phyloP scores from a whole-genome alignment of 2,888 invertebrate genomes.

The Congeria kusceri region DNA sequence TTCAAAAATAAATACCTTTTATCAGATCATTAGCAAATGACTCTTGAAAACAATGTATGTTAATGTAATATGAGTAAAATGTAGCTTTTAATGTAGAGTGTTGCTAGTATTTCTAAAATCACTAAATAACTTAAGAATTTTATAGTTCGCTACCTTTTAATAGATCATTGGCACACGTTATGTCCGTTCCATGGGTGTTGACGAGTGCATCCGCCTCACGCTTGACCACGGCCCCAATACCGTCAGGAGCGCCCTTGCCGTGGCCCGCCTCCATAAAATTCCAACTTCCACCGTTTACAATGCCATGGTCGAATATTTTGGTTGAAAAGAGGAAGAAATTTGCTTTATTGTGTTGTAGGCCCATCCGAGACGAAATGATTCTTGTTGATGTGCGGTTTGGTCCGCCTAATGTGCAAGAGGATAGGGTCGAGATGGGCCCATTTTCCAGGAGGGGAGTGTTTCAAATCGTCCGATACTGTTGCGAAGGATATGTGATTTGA shows the following conservation, averaged over 20 bases:
- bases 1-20: too few species aligned
- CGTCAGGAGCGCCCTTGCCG: constrained; percentile 81
- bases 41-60: too few species aligned
- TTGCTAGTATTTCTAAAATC: too few species aligned
- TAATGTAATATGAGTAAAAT: too few species aligned
- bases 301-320: constrained; percentile 62
- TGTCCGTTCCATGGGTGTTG: constrained; percentile 14
- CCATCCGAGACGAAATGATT: constrained; percentile 79
- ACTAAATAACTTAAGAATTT: too few species aligned
- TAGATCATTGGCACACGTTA: constrained; percentile 30
- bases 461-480: constrained; percentile 28
- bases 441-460: constrained; percentile 32
- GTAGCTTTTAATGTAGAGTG: too few species aligned
- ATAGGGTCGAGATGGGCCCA: constrained; percentile 44
- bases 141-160: not conserved
- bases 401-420: not conserved
- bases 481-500: constrained; percentile 13
- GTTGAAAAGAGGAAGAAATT: constrained; percentile 76
- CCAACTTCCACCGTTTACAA: constrained; percentile 72
- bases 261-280: constrained; percentile 82
- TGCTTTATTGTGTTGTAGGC: constrained; percentile 82
- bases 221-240: constrained; percentile 77
- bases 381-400: not conserved
- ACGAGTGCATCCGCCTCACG: constrained; percentile 72
- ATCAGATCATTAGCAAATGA: too few species aligned